phyloP scores from a whole-genome alignment of 2,113 vertebrate species.

The Lampris incognitus region DNA sequence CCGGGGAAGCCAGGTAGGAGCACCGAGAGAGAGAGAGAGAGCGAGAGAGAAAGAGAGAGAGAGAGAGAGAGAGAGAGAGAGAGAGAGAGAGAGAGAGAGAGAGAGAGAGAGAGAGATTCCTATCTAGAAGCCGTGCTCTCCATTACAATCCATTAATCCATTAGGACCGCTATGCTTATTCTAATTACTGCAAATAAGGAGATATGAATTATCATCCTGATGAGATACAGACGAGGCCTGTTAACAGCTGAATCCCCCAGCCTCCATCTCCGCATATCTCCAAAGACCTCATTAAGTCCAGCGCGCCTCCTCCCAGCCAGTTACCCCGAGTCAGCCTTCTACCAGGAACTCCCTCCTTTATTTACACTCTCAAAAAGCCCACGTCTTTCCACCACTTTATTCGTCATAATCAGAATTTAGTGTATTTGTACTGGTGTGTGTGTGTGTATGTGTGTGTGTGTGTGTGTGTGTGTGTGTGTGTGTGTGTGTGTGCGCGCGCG shows the following conservation, averaged over 20 bases:
- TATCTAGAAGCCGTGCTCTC: conserved; percentile 13
- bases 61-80: conserved; percentile 1
- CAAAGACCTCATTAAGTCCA: conserved; percentile 57
- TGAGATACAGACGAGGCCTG: conserved; percentile 48
- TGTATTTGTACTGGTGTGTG: no score
- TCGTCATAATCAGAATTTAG: no score
- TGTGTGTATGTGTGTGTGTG: no score
- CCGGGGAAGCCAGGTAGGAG: neutral
- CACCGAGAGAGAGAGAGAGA: neutral
- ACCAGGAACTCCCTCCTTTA: conserved; percentile 8
- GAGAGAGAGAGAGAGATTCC: neutral
- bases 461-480: no score
- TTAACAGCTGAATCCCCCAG: conserved; percentile 41
- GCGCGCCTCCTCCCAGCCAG: conserved; percentile 32
- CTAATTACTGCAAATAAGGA: conserved; percentile 59
- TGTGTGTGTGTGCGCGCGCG: no score
- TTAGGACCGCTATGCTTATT: conserved; percentile 39
- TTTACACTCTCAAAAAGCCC: neutral
- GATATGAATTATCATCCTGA: conserved; percentile 54
- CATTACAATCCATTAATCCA: conserved; percentile 39
- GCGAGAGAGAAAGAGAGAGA: neutral
- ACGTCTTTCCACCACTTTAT: neutral
- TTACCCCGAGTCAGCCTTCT: conserved; percentile 32
- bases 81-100: neutral
- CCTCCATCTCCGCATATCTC: conserved; percentile 47